Percentiles rank a stretch among this genome's conserved stretches.
phyloP scores from a whole-genome alignment of 2,888 invertebrate genomes.

The Sinhomidia bicolor region DNA sequence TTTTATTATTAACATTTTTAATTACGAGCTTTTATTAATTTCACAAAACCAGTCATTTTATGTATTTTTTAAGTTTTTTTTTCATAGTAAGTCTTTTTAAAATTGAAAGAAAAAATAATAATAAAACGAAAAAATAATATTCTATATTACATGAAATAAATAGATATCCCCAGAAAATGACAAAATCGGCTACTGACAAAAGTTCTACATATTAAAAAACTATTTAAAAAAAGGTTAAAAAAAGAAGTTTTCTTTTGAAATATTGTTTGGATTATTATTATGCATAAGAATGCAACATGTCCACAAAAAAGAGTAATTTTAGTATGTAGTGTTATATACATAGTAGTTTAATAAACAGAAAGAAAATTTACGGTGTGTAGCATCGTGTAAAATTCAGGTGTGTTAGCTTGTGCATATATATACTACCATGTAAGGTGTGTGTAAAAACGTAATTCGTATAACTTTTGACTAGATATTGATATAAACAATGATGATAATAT shows the following conservation, averaged over 20 bases:
- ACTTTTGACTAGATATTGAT: slow-evolving; percentile 54
- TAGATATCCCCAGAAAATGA: slow-evolving; percentile 27
- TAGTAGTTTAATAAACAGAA: background rate
- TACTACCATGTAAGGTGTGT: background rate
- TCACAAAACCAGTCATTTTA: slow-evolving; percentile 57
- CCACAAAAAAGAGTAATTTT: slow-evolving; percentile 38
- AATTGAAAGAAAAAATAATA: background rate
- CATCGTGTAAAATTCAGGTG: slow-evolving; percentile 27
- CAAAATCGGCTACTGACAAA: slow-evolving; percentile 29
- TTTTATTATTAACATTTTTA: slow-evolving; percentile 50
- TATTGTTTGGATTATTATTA: slow-evolving; percentile 35
- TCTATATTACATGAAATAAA: background rate
- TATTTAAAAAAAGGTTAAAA: background rate
- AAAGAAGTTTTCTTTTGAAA: slow-evolving; percentile 2
- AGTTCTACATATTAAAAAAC: slow-evolving; percentile 5
- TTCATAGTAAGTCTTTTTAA: background rate
- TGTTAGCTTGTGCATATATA: slow-evolving; percentile 29
- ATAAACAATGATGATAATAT: slow-evolving; percentile 46
- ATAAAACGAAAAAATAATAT: background rate
- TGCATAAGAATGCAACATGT: slow-evolving; percentile 43
- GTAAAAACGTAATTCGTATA: slow-evolving; percentile 45
- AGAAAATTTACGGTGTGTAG: background rate
- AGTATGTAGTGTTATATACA: slow-evolving; percentile 43
- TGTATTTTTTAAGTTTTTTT: slow-evolving; percentile 28
- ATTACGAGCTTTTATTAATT: slow-evolving; percentile 66